Percentiles rank a stretch among this genome's conserved stretches.
These are phyloP conservation scores for Zaprionus nigranus DNA, from an alignment of 1,140 invertebrate species.

Conservation along the genomic window DNA sequence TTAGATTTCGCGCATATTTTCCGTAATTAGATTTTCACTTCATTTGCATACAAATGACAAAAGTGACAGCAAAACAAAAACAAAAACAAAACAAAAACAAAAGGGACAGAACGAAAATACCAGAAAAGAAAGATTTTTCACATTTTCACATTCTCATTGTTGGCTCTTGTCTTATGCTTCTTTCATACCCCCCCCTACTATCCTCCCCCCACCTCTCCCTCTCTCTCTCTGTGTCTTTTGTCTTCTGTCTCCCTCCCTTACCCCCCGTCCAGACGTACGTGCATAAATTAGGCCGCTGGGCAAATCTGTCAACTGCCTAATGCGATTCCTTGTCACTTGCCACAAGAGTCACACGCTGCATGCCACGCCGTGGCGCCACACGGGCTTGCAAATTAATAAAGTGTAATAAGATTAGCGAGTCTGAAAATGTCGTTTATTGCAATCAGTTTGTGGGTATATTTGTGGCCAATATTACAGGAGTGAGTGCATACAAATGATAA, in stretches of 20 bases:
- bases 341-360: neutral
- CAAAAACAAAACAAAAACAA: constrained; percentile 30
- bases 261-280: neutral
- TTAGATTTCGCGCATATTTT: constrained; percentile 69
- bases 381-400: neutral
- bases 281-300: constrained; percentile 59
- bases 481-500: neutral
- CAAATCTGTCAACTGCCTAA: constrained; percentile 17
- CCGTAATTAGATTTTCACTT: constrained; percentile 77
- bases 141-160: constrained; percentile 34
- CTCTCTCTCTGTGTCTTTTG: too few species aligned
- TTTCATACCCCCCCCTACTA: too few species aligned
- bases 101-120: constrained; percentile 22
- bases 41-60: constrained; percentile 76
- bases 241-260: neutral
- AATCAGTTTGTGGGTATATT: neutral
- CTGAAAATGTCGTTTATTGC: neutral
- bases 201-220: neutral
- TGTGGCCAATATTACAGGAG: too few species aligned
- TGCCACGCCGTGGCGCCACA: neutral
- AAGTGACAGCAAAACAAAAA: constrained; percentile 26
- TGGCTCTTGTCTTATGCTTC: constrained; percentile 4
- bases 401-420: constrained; percentile 6
- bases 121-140: constrained; percentile 21
- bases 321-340: neutral